phyloP scores from a whole-genome alignment of 2,888 invertebrate species.

The Palloptera scutellata region DNA sequence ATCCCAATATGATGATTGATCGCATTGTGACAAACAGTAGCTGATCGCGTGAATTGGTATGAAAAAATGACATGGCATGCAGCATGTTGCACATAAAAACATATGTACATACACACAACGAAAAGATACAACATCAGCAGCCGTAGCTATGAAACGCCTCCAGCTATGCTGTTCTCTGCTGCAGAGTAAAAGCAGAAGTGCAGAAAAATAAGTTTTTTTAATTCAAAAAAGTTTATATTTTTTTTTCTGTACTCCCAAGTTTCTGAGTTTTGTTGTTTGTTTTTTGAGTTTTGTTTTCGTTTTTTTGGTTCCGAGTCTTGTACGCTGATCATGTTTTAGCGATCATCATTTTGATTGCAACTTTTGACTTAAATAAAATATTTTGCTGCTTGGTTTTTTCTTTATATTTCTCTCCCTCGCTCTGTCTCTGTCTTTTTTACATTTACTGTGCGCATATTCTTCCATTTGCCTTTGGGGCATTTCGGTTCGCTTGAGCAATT shows the following conservation, averaged over 20 bases:
- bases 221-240: no score
- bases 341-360: conserved; percentile 10
- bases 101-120: not conserved
- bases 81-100: not conserved
- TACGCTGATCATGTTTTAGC: not conserved
- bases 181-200: no score
- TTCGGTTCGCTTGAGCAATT: conserved; percentile 40
- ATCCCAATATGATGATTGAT: conserved; percentile 36
- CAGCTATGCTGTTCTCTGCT: conserved; percentile 37
- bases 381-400: not conserved
- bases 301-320: not conserved
- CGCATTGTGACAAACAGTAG: conserved; percentile 41
- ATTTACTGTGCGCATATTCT: no score
- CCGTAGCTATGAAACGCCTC: conserved; percentile 42
- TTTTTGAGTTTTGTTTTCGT: not conserved
- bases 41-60: conserved; percentile 41
- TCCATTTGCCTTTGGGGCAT: conserved; percentile 41
- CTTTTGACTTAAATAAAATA: conserved; percentile 8
- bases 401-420: not conserved
- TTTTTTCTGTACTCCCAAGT: not conserved
- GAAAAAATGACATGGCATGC: conserved; percentile 11
- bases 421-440: not conserved
- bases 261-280: not conserved
- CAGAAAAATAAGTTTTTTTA: no score
- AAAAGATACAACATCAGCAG: conserved; percentile 6